phyloP scores from a whole-genome alignment of 2,797 vertebrate species.

The Coregonus suidteri region DNA sequence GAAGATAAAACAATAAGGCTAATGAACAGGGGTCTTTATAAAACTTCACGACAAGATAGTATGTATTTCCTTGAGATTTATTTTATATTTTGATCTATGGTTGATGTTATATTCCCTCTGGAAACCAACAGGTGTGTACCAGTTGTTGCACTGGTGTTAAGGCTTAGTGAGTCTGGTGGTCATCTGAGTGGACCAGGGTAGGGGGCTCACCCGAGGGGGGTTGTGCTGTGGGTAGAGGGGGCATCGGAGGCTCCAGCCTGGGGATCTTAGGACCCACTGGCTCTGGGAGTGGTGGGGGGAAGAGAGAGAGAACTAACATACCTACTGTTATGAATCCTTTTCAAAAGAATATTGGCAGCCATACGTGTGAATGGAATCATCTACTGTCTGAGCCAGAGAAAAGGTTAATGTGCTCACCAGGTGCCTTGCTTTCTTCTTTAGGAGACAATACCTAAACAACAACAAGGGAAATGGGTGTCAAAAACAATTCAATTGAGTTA shows the following conservation, averaged over 20 bases:
- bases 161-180: background rate
- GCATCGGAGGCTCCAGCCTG: constrained; percentile 82
- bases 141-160: too few species aligned
- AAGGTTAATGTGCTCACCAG: constrained; percentile 7
- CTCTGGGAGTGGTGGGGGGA: constrained; percentile 61
- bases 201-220: constrained; percentile 79
- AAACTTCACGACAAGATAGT: too few species aligned
- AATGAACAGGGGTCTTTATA: too few species aligned
- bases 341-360: background rate
- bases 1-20: too few species aligned
- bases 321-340: background rate
- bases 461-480: background rate
- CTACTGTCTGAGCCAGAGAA: background rate
- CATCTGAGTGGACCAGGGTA: background rate
- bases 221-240: constrained; percentile 81
- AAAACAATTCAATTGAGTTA: too few species aligned
- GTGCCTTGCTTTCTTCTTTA: constrained; percentile 24
- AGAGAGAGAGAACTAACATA: constrained; percentile 22
- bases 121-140: too few species aligned
- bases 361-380: background rate
- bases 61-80: too few species aligned
- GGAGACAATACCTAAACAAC: constrained; percentile 12
- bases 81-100: too few species aligned
- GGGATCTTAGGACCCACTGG: constrained; percentile 82
- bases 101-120: too few species aligned